Evolutionary conservation across 2,113 vertebrate genomes (phyloP).

Genomic region (Calidris pygmaea): DNA sequence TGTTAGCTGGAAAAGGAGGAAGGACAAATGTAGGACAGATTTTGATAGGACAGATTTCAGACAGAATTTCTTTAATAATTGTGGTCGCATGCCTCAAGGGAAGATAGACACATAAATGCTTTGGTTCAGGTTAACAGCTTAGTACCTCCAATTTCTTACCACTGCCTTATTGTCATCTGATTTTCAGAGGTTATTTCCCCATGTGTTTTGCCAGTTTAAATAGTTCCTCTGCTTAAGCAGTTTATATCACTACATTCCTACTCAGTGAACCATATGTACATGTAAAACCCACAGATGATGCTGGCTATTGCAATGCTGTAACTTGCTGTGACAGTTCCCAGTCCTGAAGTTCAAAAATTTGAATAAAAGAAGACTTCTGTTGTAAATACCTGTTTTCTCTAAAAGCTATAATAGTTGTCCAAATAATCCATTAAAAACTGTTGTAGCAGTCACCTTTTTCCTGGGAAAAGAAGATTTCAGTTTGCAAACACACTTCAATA

Average conservation of each 20-base stretch:
- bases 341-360: background rate
- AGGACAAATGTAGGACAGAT: background rate
- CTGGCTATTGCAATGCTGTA: background rate
- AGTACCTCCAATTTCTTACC: background rate
- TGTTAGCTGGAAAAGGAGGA: background rate
- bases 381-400: background rate
- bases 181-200: background rate
- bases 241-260: background rate
- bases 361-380: background rate
- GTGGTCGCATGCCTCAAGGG: background rate
- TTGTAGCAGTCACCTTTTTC: background rate
- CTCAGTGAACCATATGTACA: background rate
- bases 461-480: background rate
- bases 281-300: background rate
- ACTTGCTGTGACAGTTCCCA: background rate
- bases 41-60: background rate
- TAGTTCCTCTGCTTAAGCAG: background rate
- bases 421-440: background rate
- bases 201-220: background rate
- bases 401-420: background rate
- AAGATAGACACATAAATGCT: background rate
- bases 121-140: accelerated
- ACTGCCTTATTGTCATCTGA: background rate
- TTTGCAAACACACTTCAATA: background rate
- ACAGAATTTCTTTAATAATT: background rate